Conservation (phyloP, 2,113 vertebrate species). For the Puntigrus tetrazona region DNA sequence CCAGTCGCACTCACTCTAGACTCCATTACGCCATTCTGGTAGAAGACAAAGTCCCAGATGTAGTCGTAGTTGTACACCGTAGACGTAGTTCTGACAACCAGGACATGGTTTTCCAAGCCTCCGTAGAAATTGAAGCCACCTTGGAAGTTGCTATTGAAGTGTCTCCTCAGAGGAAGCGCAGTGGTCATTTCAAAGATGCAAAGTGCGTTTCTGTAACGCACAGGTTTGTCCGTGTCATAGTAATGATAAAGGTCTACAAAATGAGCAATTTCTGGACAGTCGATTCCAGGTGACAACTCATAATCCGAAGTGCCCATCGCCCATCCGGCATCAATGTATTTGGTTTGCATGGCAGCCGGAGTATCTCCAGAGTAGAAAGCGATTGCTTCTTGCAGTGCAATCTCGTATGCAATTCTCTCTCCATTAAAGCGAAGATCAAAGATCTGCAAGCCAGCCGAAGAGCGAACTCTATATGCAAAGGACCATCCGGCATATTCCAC, state of each 20-base stretch:
- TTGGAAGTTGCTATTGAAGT: constrained; percentile 81
- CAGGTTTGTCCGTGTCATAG: constrained; percentile 79
- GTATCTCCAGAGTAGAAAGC: constrained; percentile 87
- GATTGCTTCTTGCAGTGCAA: constrained; percentile 88
- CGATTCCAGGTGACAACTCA: constrained; percentile 84
- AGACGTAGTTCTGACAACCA: constrained; percentile 86
- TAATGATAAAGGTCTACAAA: constrained; percentile 84
- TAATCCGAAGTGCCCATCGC: constrained; percentile 80
- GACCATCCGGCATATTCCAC: constrained; percentile 88
- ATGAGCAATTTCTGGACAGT: constrained; percentile 85
- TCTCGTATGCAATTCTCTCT: constrained; percentile 86
- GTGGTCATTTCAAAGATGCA: constrained; percentile 91
- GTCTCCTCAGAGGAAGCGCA: constrained; percentile 81
- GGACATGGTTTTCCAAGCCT: constrained; percentile 80
- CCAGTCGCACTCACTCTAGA: constrained; percentile 87
- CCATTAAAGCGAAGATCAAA: constrained; percentile 84
- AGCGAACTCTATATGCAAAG: constrained; percentile 83
- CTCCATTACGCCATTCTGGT: constrained; percentile 89
- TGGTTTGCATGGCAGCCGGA: constrained; percentile 89
- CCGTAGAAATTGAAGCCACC: constrained; percentile 85
- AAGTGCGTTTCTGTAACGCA: constrained; percentile 74
- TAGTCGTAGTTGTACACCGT: constrained; percentile 97
- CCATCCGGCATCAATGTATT: constrained; percentile 87
- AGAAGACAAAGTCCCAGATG: constrained; percentile 91
- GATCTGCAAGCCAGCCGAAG: constrained; percentile 84